phyloP scores from a whole-genome alignment of 2,797 vertebrate genomes.

The Spinus olivaceus region DNA sequence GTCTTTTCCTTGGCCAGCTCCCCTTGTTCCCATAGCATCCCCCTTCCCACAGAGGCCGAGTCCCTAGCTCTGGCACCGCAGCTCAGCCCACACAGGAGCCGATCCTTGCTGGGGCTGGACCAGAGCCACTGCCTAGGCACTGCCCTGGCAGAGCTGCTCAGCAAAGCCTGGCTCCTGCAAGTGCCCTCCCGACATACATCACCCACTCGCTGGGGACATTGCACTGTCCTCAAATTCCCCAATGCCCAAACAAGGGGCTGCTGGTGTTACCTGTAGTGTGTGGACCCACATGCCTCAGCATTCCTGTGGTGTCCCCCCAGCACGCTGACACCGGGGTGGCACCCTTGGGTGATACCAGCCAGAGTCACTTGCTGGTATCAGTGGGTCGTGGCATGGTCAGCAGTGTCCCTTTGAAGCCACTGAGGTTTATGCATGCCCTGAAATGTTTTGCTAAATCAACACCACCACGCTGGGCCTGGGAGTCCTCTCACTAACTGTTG shows the following conservation, averaged over 20 bases:
- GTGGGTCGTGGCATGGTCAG: accelerated
- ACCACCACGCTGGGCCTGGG: background rate
- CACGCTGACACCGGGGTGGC: accelerated
- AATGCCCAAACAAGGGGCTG: accelerated
- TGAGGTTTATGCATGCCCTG: background rate
- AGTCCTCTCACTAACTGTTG: background rate
- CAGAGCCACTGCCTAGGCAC: accelerated
- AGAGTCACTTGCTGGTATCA: background rate
- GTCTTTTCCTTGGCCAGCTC: constrained; percentile 38
- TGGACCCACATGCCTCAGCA: accelerated
- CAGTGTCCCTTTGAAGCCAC: background rate
- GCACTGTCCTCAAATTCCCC: accelerated
- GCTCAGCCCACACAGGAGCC: background rate
- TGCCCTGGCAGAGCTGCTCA: background rate
- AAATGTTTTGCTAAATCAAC: constrained; percentile 3
- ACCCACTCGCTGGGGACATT: accelerated
- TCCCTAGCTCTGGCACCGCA: background rate
- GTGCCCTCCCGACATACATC: background rate
- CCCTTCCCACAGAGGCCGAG: background rate
- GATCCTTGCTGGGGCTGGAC: background rate
- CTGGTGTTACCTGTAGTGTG: accelerated
- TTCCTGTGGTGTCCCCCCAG: accelerated
- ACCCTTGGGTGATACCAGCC: background rate
- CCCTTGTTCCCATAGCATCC: background rate
- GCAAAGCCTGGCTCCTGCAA: accelerated